Evolutionary conservation across 2,113 vertebrate genomes (phyloP), one percentile per base, ranked within the genome.

Genomic region (Saimiri boliviensis): DNA sequence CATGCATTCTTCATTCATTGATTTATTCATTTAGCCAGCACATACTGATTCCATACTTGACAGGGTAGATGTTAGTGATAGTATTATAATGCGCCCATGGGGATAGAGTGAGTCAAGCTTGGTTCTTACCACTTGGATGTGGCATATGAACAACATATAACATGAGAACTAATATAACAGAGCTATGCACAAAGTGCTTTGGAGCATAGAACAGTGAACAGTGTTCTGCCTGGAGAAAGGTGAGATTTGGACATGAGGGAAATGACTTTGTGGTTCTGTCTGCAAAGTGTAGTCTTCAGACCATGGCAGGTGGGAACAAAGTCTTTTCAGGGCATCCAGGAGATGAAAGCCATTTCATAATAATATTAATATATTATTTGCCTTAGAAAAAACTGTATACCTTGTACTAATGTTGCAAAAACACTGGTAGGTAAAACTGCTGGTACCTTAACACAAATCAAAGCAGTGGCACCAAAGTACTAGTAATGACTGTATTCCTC

Each of bases 41-140:
- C 76, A 94, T 81, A 47, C 74, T 80, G 52, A 85, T 91, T 91
- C 91, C 20, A 54, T 93, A 32, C 68, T 93, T 96, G 88, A 82
- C 40, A 68, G 81, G 58, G 70, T 54, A 35, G 63, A 86, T 93
- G 74, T 79, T 93, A 70, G 45, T 73, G 14, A 16, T 56, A 37
- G 13, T 92, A 58, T 47, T 73, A n/a, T 93, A 6, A 23, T 63
- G 76, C 66, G 49, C 45, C 23, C 45, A 80, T 3, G 83, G 58
- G 86, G 42, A 91, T 68, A 83, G 73, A 93, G n/a, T 83, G 91
- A 94, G 40, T 93, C 92, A 90, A 16, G 88, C 86, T 86, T 93
- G 70, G 84, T 74, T 80, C 76, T 95, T 96, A 60, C 27, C 71
- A 49, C 87, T 97, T 92, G 93, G 82, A 84, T 81, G 37, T 95